phyloP scores from a whole-genome alignment of 2,888 invertebrate genomes.

The Xestia ashworthii region DNA sequence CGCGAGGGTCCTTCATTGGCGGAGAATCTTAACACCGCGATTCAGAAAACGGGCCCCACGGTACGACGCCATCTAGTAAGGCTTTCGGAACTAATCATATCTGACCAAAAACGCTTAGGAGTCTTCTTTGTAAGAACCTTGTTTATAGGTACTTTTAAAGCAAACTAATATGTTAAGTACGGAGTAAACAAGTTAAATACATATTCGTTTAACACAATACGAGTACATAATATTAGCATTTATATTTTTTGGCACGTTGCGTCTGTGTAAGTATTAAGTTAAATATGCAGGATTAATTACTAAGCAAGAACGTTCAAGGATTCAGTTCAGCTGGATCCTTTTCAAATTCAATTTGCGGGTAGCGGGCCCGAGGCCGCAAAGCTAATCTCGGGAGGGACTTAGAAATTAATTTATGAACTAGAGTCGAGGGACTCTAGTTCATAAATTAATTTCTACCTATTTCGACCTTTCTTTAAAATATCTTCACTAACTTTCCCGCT shows the following conservation, averaged over 20 bases:
- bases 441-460: too few relatives aligned
- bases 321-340: conserved; percentile 52
- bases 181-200: not conserved
- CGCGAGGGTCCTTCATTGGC: not conserved
- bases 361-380: conserved; percentile 1
- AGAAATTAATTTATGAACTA: conserved; percentile 38
- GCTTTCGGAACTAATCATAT: not conserved
- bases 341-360: conserved; percentile 62
- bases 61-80: conserved; percentile 3
- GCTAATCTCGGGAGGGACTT: conserved; percentile 25
- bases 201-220: not conserved
- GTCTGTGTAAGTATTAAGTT: not conserved
- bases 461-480: conserved; percentile 21
- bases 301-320: conserved; percentile 32
- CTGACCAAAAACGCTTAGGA: too few relatives aligned
- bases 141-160: not conserved
- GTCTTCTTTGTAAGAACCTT: not conserved
- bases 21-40: conserved; percentile 10
- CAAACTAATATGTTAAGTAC: not conserved
- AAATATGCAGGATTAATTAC: conserved; percentile 40
- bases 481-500: conserved; percentile 6
- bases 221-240: not conserved
- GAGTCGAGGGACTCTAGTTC: too few relatives aligned
- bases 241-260: not conserved
- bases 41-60: not conserved